Evolutionary conservation across 2,888 invertebrate species (phyloP), one percentile per base, ranked within the genome.

Genomic region (Ectemnius cavifrons): DNA sequence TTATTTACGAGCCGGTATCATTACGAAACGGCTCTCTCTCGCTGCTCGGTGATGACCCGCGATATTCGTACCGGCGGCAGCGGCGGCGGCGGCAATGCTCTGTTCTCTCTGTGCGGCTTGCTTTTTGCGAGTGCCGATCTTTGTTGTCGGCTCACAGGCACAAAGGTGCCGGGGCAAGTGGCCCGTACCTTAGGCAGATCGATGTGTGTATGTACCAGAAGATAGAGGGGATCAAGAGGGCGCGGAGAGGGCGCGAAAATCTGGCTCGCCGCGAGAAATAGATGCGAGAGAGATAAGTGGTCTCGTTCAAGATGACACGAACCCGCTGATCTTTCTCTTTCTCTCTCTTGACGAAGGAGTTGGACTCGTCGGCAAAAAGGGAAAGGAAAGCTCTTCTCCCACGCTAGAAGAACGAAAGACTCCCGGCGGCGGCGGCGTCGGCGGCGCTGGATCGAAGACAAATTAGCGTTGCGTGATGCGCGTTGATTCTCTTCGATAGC

Each of bases 391-490:
- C 52, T 58, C 69, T 85, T 88, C 89, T 90, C 90, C 89, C 90
- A 90, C 90, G 90, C 87, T 37, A 11, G 37, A 37, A 6, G 37
- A 23, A 23, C 23, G 3, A 23, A 23, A 37, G 37, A 37, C 37
- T 37, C 6, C 37, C 37, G 37, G 11, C 23, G 23, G 3, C 23
- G 23, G 3, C 23, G 57, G 57, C 57, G 1, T 5, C n/a, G 57
- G 57, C 18, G 20, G 18, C 18, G 37, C 60, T 45, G 37, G 71
- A 90, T 91, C 89, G 90, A 90, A 90, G 90, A 90, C 88, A 88
- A 91, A 91, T 90, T 90, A 90, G 89, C 86, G 88, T 91, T 91
- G 90, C 90, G 90, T 90, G 90, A 90, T 89, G 90, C 89, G 90
- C 90, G 89, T 88, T 89, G 90, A 90, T 90, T 88, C 87, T 83